These are phyloP conservation scores for Lordiphosa mommai DNA, from an alignment of 1,140 invertebrate species.

Conservation along the genomic window DNA sequence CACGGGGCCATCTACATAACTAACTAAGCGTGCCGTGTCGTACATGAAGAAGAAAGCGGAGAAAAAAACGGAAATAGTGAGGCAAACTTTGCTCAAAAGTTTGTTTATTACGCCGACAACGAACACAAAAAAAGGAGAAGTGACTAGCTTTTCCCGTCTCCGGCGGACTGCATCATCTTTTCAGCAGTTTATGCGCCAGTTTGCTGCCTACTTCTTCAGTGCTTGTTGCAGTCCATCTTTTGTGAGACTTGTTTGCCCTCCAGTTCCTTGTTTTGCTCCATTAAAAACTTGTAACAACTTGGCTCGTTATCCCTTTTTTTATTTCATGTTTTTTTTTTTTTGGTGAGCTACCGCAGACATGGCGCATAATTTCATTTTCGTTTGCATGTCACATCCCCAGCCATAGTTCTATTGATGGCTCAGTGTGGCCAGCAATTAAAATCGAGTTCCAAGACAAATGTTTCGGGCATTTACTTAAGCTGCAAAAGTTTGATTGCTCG, in stretches of 20 bases:
- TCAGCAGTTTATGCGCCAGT: conserved; percentile 69
- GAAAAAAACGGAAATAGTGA: conserved; percentile 41
- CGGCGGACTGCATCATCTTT: conserved; percentile 68
- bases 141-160: conserved; percentile 36
- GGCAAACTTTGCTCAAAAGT: conserved; percentile 74
- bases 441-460: conserved; percentile 41
- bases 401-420: conserved; percentile 62
- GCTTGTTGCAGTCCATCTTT: conserved; percentile 11
- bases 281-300: conserved; percentile 78
- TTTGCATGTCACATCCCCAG: conserved; percentile 39
- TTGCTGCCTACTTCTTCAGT: conserved; percentile 41
- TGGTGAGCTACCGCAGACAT: conserved; percentile 12
- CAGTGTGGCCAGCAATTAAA: conserved; percentile 54
- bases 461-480: conserved; percentile 39
- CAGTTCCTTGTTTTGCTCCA: conserved; percentile 56
- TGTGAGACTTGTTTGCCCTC: conserved; percentile 7
- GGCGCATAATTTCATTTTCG: conserved; percentile 56
- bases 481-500: conserved; percentile 55
- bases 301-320: conserved; percentile 63
- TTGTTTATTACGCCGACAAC: conserved; percentile 76
- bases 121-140: conserved; percentile 28
- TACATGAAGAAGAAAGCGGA: conserved; percentile 8
- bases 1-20: conserved; percentile 68
- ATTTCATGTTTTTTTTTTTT: background rate
- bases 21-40: conserved; percentile 77